A percentile compares a stretch with the other conserved stretches of the same genome.
These are phyloP conservation scores for Pachydiplax longipennis DNA, from an alignment of 2,888 invertebrate genomes.

Conservation along the genomic window DNA sequence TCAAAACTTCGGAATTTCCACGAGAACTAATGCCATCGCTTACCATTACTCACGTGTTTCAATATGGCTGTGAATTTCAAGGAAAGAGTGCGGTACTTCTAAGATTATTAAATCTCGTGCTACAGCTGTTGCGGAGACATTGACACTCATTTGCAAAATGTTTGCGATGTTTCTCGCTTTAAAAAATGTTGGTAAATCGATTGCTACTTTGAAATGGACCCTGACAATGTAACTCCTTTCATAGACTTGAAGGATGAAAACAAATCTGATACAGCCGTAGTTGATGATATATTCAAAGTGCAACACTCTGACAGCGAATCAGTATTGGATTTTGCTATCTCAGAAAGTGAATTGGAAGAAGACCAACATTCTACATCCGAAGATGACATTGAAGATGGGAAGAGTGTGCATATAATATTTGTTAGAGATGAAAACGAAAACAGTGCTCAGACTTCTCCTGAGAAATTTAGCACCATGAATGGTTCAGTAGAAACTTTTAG, in stretches of 20 bases:
- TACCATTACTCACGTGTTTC: not conserved
- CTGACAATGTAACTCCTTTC: not conserved
- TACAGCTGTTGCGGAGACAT: too few species aligned
- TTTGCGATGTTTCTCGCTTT: too few species aligned
- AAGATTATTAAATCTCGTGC: not conserved
- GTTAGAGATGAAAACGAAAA: not conserved
- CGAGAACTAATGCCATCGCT: not conserved
- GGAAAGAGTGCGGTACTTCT: not conserved
- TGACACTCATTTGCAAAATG: too few species aligned
- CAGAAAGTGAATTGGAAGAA: not conserved
- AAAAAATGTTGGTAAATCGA: not conserved
- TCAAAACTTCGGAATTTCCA: not conserved
- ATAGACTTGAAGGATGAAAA: not conserved
- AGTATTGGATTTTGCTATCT: not conserved
- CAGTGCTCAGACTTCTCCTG: not conserved
- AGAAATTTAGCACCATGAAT: not conserved
- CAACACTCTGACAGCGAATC: not conserved
- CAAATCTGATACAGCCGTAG: not conserved
- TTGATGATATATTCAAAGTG: not conserved
- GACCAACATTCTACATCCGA: not conserved
- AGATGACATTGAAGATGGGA: not conserved
- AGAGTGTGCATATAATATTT: conserved; percentile 20
- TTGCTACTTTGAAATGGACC: not conserved
- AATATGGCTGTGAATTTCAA: not conserved
- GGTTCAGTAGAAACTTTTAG: not conserved